Evolutionary conservation across 2,888 invertebrate genomes (phyloP).

Genomic region (Chrysodeixis includens): DNA sequence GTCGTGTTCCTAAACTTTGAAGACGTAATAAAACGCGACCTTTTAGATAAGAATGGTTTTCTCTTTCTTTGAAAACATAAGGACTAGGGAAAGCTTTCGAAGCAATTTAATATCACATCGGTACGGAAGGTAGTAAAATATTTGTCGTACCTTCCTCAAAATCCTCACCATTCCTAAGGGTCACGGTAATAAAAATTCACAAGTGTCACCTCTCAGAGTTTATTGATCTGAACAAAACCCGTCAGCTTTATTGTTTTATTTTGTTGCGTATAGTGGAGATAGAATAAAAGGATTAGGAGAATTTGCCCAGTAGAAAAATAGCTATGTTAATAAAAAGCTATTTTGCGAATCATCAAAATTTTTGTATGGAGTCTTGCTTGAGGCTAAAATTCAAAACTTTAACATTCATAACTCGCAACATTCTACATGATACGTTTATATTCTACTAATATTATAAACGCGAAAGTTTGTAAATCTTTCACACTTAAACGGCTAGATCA

Average conservation of each 20-base stretch:
- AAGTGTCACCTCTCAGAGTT: constrained; percentile 17
- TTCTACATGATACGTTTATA: no score
- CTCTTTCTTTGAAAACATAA: constrained; percentile 16
- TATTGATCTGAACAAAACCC: constrained; percentile 45
- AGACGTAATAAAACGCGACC: constrained; percentile 16
- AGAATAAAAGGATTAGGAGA: not conserved
- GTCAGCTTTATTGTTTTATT: constrained; percentile 10
- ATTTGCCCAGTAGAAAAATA: not conserved
- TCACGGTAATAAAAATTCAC: constrained; percentile 28
- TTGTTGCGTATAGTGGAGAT: not conserved
- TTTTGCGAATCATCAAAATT: no score
- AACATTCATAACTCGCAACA: no score
- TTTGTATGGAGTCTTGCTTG: no score
- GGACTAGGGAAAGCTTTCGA: not conserved
- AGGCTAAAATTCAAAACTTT: no score
- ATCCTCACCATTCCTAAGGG: constrained; percentile 5
- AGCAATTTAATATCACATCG: not conserved
- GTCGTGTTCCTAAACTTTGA: no score
- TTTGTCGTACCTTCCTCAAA: constrained; percentile 16
- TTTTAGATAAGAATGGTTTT: constrained; percentile 11
- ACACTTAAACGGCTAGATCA: no score
- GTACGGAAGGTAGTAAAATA: constrained; percentile 4
- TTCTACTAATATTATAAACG: no score
- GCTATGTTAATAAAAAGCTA: not conserved
- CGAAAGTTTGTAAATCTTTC: no score